phyloP scores from a whole-genome alignment of 2,113 vertebrate species.

The Plecturocebus donacophilus region DNA sequence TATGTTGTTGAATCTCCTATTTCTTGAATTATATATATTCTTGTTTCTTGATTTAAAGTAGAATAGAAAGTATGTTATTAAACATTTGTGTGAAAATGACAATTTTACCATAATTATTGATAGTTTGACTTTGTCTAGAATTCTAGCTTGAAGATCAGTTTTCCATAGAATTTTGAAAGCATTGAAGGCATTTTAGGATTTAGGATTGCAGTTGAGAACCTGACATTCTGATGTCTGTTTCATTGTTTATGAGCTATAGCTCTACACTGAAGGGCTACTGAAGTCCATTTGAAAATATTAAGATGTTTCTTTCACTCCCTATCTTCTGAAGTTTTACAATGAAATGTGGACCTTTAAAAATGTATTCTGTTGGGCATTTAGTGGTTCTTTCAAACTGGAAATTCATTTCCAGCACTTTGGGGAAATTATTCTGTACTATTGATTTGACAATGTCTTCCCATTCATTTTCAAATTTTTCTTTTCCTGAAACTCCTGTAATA shows the following conservation, averaged over 20 bases:
- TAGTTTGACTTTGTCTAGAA: background rate
- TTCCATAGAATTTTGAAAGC: background rate
- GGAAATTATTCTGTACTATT: background rate
- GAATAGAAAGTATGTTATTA: background rate
- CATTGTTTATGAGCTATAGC: background rate
- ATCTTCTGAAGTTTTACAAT: background rate
- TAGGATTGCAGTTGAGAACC: background rate
- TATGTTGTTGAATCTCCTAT: background rate
- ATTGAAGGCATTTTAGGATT: background rate
- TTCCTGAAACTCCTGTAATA: background rate
- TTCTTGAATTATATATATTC: background rate
- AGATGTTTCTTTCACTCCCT: background rate
- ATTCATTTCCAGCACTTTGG: background rate
- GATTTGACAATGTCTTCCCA: background rate
- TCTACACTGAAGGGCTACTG: background rate
- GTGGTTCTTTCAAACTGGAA: background rate
- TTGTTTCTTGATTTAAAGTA: background rate
- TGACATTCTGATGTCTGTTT: background rate
- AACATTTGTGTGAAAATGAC: background rate
- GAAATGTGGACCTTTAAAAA: background rate
- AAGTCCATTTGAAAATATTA: background rate
- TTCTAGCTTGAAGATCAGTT: background rate
- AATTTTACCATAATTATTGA: background rate
- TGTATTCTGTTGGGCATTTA: background rate
- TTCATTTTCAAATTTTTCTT: background rate